Evolutionary conservation across 1,140 invertebrate genomes (phyloP), one percentile per base, ranked within the genome.

Genomic region (Drosophila sp.): DNA sequence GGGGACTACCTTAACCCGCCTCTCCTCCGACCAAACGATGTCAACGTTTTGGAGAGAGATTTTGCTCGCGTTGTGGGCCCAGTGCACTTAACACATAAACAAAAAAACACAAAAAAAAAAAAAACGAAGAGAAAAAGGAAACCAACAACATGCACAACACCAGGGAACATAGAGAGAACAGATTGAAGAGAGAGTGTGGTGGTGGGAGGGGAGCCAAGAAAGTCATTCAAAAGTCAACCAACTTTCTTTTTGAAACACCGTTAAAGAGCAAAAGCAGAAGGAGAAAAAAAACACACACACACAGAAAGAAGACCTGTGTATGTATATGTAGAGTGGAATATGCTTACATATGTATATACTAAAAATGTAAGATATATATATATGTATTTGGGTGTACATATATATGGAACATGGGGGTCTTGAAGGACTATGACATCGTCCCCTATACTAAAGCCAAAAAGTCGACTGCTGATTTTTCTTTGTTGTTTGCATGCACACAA

Each of bases 181-280:
- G 38, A 35, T 50, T 60, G 17, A 8, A 54, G 60, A 17, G 17
- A 11, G 4, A 17, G 32, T 40, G 17, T 33, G 4, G 40, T 2
- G 11, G 30, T 0, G 1, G 4, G 54, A 17, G 17, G 25, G 41
- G 3, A 23, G 75, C 68, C 83, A 87, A 77, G 82, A 90, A 86
- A 90, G 86, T 90, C 86, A 90, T 90, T 90, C 86, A 90, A 90
- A 90, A 90, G 86, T 90, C 86, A 90, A 90, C 76, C 87, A 90
- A 90, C 86, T 90, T 90, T 90, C 86, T 85, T 90, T 50, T 82
- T 82, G 73, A 90, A 90, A 89, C 78, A 90, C 81, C 86, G 86
- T 80, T 90, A 87, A 86, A 86, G 83, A 82, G 75, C 70, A 81
- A 40, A 32, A 76, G 60, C 29, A 38, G 7, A 25, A 47, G 8